Conservation (phyloP, 1,140 invertebrate species). For the Eriosoma lanigerum region DNA sequence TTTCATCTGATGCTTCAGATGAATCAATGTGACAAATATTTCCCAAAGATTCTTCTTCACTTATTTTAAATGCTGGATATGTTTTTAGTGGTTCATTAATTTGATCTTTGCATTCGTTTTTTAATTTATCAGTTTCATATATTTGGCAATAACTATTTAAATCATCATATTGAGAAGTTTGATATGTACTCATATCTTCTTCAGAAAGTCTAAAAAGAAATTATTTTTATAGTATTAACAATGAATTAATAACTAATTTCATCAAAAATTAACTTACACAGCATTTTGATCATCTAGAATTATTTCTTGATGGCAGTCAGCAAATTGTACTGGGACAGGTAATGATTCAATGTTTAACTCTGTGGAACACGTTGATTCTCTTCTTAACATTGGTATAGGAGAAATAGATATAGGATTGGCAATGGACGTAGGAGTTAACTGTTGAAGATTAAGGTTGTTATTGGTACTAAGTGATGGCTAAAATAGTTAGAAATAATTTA, state of each 20-base stretch:
- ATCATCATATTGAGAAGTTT: conserved; percentile 47
- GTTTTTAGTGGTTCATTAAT: conserved; percentile 26
- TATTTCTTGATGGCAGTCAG: conserved; percentile 55
- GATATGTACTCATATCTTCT: conserved; percentile 49
- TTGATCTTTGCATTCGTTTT: conserved; percentile 38
- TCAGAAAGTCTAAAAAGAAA: conserved; percentile 17
- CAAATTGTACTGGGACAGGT: conserved; percentile 59
- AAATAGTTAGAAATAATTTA: conserved; percentile 5
- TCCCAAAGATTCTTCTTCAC: conserved; percentile 54
- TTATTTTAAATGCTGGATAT: conserved; percentile 53
- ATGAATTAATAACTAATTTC: neutral
- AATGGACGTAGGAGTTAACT: conserved; percentile 59
- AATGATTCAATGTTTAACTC: conserved; percentile 58
- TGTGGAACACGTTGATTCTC: conserved; percentile 66
- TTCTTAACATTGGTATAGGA: conserved; percentile 68
- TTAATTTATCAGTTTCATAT: conserved; percentile 43
- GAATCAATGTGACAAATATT: conserved; percentile 77
- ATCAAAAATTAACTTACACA: neutral
- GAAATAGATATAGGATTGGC: conserved; percentile 60
- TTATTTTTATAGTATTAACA: neutral
- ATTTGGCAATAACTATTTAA: conserved; percentile 45
- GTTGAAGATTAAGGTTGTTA: conserved; percentile 57
- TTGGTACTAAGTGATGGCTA: conserved; percentile 14
- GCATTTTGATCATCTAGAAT: conserved; percentile 48
- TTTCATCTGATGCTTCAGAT: conserved; percentile 71